phyloP scores from a whole-genome alignment of 2,888 invertebrate genomes.

The Archips crataeganus region DNA sequence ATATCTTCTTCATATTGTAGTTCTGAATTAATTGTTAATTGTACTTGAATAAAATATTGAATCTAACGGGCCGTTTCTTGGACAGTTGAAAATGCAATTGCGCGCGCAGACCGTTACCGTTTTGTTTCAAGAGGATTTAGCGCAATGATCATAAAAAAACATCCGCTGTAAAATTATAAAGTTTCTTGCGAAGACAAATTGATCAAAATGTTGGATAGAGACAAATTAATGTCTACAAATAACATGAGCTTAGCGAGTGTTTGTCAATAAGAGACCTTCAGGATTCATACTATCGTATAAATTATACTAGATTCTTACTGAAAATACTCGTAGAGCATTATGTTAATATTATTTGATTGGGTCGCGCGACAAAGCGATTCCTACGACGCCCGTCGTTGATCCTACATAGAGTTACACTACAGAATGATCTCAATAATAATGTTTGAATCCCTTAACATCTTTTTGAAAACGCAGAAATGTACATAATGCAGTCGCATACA shows the following conservation, averaged over 20 bases:
- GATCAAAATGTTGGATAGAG: too few relatives aligned
- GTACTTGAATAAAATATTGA: too few relatives aligned
- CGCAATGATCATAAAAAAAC: too few relatives aligned
- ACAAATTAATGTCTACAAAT: background rate
- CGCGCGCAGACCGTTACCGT: too few relatives aligned
- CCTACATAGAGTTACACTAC: background rate
- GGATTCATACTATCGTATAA: background rate
- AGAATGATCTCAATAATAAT: background rate
- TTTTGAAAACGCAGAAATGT: background rate
- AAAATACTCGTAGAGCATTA: background rate
- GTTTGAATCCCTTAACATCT: background rate
- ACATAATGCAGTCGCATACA: too few relatives aligned
- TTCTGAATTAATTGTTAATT: too few relatives aligned
- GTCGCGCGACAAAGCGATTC: background rate
- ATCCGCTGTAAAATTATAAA: too few relatives aligned
- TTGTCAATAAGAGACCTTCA: background rate
- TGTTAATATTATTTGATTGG: conserved; percentile 3
- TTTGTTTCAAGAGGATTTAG: too few relatives aligned
- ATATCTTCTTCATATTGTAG: too few relatives aligned
- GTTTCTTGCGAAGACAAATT: too few relatives aligned
- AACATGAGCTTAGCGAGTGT: background rate
- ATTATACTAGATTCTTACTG: background rate
- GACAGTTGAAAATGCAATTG: too few relatives aligned
- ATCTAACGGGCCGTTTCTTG: too few relatives aligned
- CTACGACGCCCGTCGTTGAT: background rate